Percentiles rank a stretch among this genome's conserved stretches.
phyloP scores from a whole-genome alignment of 2,797 vertebrate species.

The Arnoldichthys spilopterus region DNA sequence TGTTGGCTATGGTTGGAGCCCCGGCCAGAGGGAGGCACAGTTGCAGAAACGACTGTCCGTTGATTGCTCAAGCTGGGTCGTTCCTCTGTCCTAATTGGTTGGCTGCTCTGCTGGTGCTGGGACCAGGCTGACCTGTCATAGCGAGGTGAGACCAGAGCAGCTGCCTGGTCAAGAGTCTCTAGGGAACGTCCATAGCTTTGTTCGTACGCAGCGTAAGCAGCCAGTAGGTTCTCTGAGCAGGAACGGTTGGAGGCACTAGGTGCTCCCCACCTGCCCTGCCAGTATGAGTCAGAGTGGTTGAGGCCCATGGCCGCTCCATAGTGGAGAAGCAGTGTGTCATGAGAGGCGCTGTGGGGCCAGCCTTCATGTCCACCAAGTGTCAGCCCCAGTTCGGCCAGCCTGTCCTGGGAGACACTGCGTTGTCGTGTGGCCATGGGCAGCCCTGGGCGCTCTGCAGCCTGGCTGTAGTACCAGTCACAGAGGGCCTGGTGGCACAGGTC shows the following conservation, averaged over 20 bases:
- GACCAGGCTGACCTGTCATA: constrained; percentile 65
- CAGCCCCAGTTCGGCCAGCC: constrained; percentile 72
- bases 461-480: constrained; percentile 90
- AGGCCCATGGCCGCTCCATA: constrained; percentile 66
- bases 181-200: constrained; percentile 82
- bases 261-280: constrained; percentile 57
- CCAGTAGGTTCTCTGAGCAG: constrained; percentile 84
- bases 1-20: constrained; percentile 23
- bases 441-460: constrained; percentile 71
- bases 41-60: constrained; percentile 8
- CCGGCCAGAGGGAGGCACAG: constrained; percentile 2
- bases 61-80: constrained; percentile 37
- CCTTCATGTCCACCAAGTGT: constrained; percentile 48
- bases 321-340: constrained; percentile 82
- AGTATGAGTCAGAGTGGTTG: constrained; percentile 66
- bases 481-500: constrained; percentile 88
- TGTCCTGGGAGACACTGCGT: constrained; percentile 87
- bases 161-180: constrained; percentile 81
- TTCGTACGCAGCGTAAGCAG: constrained; percentile 75
- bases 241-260: constrained; percentile 65
- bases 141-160: constrained; percentile 73
- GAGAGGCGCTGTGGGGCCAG: constrained; percentile 78
- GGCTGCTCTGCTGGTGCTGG: constrained; percentile 39
- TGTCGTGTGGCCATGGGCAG: constrained; percentile 79
- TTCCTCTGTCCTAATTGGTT: constrained; percentile 39